Base-by-base conservation (phyloP, 2,888 invertebrate species). In the Meandrusa payeni region DNA sequence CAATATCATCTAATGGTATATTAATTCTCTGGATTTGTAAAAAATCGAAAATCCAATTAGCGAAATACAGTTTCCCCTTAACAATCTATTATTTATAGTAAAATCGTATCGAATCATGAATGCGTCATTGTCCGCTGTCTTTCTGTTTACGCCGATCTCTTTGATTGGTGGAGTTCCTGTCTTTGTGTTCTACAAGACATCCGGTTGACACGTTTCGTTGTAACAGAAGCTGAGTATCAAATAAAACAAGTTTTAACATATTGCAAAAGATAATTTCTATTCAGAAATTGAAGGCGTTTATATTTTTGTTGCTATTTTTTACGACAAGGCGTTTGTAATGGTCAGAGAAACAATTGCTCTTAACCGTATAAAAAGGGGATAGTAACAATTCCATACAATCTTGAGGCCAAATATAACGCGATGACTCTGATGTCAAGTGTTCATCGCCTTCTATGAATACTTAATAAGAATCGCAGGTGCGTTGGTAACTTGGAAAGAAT, bases 91-190 rank as follows among this genome's bases (percentile, higher is more conserved):
- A 36, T 29, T 42, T 31, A 31, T 29, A 57, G 71, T 59, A 65
- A 73, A 83, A 71, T 76, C 81, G 82, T 79, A 59, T 64, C 83
- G 69, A 86, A 86, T 86, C 55, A 51, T 81, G 70, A 80, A 85
- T 83, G 57, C 56, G 45, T 62, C 61, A 79, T 82, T 82, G 81
- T 79, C 59, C 59, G 37, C 23, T 24, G 47, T 50, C 55, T 57
- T 60, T 41, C 41, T 40, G 41, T 46, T 38, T 24, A 23, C 34
- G 44, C 39, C 38, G 52, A 57, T 64, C 55, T 58, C 57, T 57
- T 57, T 56, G 62, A 59, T 55, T 61, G 50, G 52, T 26, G 27
- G 46, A 38, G 47, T 61, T 62, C 61, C 61, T 53, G 55, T 46
- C 51, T 52, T 57, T 60, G 54, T 59, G 28, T 33, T 29, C 26